phyloP scores from a whole-genome alignment of 2,113 vertebrate species.

The Bostrychus sinensis region DNA sequence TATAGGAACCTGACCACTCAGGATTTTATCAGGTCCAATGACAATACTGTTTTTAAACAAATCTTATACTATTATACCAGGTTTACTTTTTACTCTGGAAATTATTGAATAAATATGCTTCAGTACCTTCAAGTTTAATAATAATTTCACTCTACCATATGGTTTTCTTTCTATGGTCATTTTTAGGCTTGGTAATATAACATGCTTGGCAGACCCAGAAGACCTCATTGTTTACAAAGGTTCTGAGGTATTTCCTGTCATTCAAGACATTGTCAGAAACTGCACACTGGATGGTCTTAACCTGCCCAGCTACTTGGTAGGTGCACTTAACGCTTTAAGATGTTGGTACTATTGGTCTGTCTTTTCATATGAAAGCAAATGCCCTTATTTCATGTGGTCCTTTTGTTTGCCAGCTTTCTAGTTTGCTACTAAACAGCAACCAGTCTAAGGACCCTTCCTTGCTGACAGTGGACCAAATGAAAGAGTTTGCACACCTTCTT shows the following conservation, averaged over 20 bases:
- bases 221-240: constrained; percentile 71
- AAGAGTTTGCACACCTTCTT: constrained; percentile 67
- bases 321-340: background rate
- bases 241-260: constrained; percentile 60
- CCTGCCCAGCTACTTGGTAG: constrained; percentile 76
- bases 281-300: constrained; percentile 63
- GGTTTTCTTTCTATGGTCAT: no score
- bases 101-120: no score
- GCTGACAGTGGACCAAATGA: constrained; percentile 59
- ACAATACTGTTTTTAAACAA: background rate
- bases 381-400: background rate
- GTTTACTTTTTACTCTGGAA: no score
- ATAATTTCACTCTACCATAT: no score
- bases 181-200: constrained; percentile 73
- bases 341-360: background rate
- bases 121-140: no score
- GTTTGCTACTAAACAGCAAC: constrained; percentile 60
- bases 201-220: constrained; percentile 71
- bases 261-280: constrained; percentile 70
- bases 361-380: background rate
- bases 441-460: constrained; percentile 55
- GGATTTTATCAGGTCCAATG: constrained; percentile 73
- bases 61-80: background rate
- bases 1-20: constrained; percentile 75
- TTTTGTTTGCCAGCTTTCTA: constrained; percentile 65